Evolutionary conservation across 1,140 invertebrate genomes (phyloP).

Genomic region (Mactra quadrangularis): DNA sequence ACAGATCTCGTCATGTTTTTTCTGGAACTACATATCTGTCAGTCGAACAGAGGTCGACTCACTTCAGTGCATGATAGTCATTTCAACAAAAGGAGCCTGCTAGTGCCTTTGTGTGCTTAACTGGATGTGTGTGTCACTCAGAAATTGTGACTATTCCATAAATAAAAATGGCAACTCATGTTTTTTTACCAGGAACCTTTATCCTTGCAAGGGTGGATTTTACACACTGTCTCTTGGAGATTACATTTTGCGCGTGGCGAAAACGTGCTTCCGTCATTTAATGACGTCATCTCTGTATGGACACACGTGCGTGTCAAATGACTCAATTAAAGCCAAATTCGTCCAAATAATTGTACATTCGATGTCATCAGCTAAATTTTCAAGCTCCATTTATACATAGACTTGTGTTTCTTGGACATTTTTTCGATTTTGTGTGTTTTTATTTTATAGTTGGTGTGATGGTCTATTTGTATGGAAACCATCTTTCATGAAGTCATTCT

Average conservation of each 20-base stretch:
- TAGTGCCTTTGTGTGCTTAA: constrained; percentile 55
- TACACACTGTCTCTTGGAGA: constrained; percentile 62
- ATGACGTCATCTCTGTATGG: constrained; percentile 54
- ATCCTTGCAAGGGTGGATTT: constrained; percentile 29
- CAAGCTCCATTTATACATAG: neutral
- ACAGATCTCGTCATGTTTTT: constrained; percentile 53
- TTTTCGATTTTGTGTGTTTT: constrained; percentile 42
- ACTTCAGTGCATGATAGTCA: constrained; percentile 25
- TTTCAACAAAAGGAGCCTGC: constrained; percentile 16
- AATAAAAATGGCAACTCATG: constrained; percentile 54
- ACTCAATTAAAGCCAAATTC: constrained; percentile 21
- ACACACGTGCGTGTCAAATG: constrained; percentile 11
- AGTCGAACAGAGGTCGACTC: constrained; percentile 39
- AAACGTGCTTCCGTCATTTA: constrained; percentile 53
- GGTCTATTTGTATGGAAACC: constrained; percentile 29
- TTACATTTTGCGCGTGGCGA: constrained; percentile 15
- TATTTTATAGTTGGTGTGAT: constrained; percentile 14
- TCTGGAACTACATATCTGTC: constrained; percentile 55
- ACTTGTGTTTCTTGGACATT: constrained; percentile 37
- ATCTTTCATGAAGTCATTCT: constrained; percentile 13
- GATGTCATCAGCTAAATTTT: constrained; percentile 13
- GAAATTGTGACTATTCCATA: constrained; percentile 41
- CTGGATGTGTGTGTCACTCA: constrained; percentile 32
- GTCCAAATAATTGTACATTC: constrained; percentile 37
- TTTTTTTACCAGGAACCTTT: constrained; percentile 45